A percentile compares a stretch with the other conserved stretches of the same genome.
phyloP scores from a whole-genome alignment of 2,888 invertebrate genomes.

The Dynastes hyllus region DNA sequence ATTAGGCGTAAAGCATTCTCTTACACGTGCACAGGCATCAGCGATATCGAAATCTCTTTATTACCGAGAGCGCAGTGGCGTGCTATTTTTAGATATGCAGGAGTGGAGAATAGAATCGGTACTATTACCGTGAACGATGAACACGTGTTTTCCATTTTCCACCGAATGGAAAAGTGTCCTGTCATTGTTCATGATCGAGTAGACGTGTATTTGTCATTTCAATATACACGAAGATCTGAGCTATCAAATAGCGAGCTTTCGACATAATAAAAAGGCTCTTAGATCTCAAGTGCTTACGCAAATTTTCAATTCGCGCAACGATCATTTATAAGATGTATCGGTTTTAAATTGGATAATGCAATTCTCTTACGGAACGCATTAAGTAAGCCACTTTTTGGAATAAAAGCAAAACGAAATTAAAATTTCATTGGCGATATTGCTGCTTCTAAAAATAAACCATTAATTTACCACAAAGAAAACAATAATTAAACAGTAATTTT shows the following conservation, averaged over 20 bases:
- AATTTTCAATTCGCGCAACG: no score
- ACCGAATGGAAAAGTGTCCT: not conserved
- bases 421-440: no score
- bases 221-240: not conserved
- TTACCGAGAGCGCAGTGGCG: not conserved
- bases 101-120: not conserved
- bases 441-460: no score
- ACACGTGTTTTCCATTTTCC: conserved; percentile 14
- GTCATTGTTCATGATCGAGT: not conserved
- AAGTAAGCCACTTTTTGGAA: no score
- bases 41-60: conserved; percentile 5
- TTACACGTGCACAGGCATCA: not conserved
- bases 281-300: no score
- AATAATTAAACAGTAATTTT: no score
- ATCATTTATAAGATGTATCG: no score
- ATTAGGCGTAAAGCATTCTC: conserved; percentile 26
- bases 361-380: no score
- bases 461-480: no score
- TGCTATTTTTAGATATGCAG: conserved; percentile 22
- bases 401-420: no score
- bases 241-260: not conserved
- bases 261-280: no score
- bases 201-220: conserved; percentile 1
- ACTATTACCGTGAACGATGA: not conserved
- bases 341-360: no score